Evolutionary conservation across 2,888 invertebrate genomes (phyloP).

Genomic region (Eustalomyia histrio): DNA sequence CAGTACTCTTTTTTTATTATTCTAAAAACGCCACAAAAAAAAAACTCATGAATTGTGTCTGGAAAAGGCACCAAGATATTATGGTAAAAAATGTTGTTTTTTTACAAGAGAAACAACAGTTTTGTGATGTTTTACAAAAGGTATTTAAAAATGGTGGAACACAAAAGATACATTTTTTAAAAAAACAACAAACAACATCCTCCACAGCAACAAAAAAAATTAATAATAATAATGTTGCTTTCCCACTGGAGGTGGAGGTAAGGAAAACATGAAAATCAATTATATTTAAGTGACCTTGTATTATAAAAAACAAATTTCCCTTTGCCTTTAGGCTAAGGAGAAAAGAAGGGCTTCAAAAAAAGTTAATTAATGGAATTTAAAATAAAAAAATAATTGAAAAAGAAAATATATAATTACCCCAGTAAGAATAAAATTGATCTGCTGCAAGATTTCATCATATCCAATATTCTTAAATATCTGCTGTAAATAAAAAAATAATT

Average conservation of each 20-base stretch:
- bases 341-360: background rate
- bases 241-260: background rate
- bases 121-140: background rate
- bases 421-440: no score
- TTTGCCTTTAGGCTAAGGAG: background rate
- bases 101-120: background rate
- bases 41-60: background rate
- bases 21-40: background rate
- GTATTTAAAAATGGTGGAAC: background rate
- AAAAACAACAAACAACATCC: background rate
- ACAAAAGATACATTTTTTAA: background rate
- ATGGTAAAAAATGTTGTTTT: background rate
- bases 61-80: background rate
- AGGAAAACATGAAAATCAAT: background rate
- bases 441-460: no score
- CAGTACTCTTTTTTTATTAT: background rate
- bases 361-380: background rate
- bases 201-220: background rate
- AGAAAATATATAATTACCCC: no score
- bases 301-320: background rate
- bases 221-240: background rate
- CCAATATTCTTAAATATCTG: no score
- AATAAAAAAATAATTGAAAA: no score
- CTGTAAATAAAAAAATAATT: no score
- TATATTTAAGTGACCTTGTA: background rate